Percentiles rank a stretch among this genome's conserved stretches.
Evolutionary conservation across 2,113 vertebrate species (phyloP).

Genomic region (Burhinus oedicnemus): DNA sequence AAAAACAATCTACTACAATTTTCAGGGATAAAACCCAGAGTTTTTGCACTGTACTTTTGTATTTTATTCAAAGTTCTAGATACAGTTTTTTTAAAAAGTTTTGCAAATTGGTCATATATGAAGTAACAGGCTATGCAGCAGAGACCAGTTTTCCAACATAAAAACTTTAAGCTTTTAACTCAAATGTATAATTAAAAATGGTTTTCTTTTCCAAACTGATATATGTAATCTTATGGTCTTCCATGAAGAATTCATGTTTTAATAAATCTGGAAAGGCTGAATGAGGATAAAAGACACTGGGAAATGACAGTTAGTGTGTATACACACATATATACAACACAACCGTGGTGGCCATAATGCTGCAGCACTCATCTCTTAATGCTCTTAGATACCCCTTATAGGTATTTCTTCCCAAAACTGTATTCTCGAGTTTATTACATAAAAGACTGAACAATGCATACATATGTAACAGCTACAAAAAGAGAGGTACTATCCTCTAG

Average conservation of each 20-base stretch:
- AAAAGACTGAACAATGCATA: not conserved
- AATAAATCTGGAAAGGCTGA: not conserved
- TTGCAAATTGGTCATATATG: not conserved
- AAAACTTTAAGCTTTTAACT: not conserved
- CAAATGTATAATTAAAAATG: not conserved
- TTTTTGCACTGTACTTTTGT: not conserved
- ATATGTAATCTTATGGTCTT: not conserved
- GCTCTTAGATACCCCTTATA: accelerated
- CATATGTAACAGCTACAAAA: not conserved
- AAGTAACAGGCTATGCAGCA: not conserved
- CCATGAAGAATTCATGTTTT: not conserved
- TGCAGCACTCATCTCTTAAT: not conserved
- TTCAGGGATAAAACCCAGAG: not conserved
- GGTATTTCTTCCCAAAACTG: not conserved
- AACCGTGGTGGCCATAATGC: not conserved
- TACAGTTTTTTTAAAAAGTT: not conserved
- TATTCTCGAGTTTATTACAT: not conserved
- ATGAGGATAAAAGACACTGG: not conserved
- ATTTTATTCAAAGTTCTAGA: not conserved
- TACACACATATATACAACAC: not conserved
- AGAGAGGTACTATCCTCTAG: not conserved
- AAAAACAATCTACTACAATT: not conserved
- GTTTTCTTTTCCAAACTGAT: not conserved
- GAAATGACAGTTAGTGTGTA: not conserved
- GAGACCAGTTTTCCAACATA: not conserved